Base-by-base conservation (phyloP, 2,888 invertebrate genomes). In the Andrena fulva region DNA sequence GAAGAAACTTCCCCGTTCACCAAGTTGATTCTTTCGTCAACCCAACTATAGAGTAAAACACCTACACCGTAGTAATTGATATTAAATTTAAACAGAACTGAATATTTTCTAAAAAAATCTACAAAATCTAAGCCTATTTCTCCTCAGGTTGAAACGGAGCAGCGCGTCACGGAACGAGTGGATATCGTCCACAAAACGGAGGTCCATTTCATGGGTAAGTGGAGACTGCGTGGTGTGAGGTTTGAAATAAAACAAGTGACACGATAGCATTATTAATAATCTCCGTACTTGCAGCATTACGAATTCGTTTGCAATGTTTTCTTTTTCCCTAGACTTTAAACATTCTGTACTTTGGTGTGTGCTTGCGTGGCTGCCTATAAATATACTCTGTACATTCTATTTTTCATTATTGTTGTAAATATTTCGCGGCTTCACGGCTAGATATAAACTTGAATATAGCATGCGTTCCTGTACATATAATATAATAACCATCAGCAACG, bases 201-300 rank as follows among this genome's bases (percentile, higher is more conserved):
- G 93, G 94, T 95, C 85, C 93, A 94, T 87, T 85, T 93, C 75
- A 91, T 93, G 91, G 94, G 94, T 94, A 92, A 94, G 94, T 93
- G 93, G 90, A 93, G 91, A 93, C 92, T 92, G 87, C 80, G 88
- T 85, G 84, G 84, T 85, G 85, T 91, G 89, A 74, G 92, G 48
- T 85, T 82, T 84, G 31, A 42, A 71, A 64, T 29, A 56, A 86
- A 90, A 85, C 24, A 27, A 56, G 24, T 10, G 90, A 56, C 54
- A 59, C 42, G 48, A 16, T 24, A 27, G 27, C 52, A 20, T 10
- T 24, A 59, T 35, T 74, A 66, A 59, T 54, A 67, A 59, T 54
- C 63, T 42, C 68, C 8, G 60, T 50, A 75, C 33, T 71, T 64
- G 79, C 63, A 48, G 80, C 50, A 71, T 82, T 56, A 78, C 64